Conservation (phyloP, 2,797 vertebrate genomes). For the Enteromius afrohamiltoni region DNA sequence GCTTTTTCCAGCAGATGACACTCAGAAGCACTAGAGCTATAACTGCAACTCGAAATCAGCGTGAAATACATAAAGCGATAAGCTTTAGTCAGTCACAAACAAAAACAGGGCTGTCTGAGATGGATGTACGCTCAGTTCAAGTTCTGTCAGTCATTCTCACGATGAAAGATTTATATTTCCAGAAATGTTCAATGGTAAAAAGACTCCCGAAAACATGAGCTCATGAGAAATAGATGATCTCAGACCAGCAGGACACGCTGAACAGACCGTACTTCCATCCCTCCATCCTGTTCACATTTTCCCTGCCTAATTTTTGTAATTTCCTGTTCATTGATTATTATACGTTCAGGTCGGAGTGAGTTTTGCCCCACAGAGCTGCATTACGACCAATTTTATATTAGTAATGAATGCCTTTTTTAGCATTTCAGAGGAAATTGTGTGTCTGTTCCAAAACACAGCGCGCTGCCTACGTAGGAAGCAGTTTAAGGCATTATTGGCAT, state of each 20-base stretch:
- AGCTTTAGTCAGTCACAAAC: not conserved
- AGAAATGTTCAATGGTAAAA: not conserved
- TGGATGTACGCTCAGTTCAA: not conserved
- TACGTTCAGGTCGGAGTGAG: not conserved
- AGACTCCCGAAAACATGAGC: not conserved
- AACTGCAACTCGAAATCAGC: constrained; percentile 1
- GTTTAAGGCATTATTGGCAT: constrained; percentile 16
- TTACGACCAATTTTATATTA: constrained; percentile 5
- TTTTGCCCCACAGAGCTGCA: not conserved
- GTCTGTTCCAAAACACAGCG: constrained; percentile 30
- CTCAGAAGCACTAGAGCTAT: not conserved
- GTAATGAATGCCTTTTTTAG: constrained; percentile 4
- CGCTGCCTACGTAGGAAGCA: not conserved
- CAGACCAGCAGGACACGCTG: not conserved
- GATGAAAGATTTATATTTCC: not conserved
- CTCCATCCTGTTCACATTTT: not conserved
- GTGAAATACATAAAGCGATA: not conserved
- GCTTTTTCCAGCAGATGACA: constrained; percentile 11
- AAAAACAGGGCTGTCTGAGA: not conserved
- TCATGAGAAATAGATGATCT: not conserved
- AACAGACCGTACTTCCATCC: not conserved
- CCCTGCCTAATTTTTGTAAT: not conserved
- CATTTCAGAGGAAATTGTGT: not conserved
- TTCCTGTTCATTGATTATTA: constrained; percentile 14
- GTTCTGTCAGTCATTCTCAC: not conserved